Evolutionary conservation across 2,797 vertebrate species (phyloP).

Genomic region (Microctenopoma steveboyesi): DNA sequence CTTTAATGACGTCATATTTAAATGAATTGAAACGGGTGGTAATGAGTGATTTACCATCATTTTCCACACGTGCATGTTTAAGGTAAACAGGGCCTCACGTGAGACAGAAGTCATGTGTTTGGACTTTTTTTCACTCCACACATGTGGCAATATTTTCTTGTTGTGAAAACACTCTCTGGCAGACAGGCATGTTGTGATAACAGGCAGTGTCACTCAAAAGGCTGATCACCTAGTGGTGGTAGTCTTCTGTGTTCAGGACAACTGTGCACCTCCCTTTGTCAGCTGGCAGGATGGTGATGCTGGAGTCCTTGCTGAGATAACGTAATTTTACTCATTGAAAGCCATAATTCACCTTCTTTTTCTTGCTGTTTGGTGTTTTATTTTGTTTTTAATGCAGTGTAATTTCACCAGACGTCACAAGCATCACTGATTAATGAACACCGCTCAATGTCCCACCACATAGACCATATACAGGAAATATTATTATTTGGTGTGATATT

Average conservation of each 20-base stretch:
- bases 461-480: too few relatives aligned
- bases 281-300: too few relatives aligned
- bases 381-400: too few relatives aligned
- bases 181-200: slow-evolving; percentile 60
- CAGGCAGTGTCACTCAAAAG: background rate
- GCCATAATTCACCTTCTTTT: too few relatives aligned
- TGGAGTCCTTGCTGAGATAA: slow-evolving; percentile 51
- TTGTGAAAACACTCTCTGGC: slow-evolving; percentile 67
- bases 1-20: slow-evolving; percentile 23
- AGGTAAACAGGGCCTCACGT: slow-evolving; percentile 29
- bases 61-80: slow-evolving; percentile 31
- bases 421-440: too few relatives aligned
- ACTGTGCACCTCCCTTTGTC: too few relatives aligned
- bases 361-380: too few relatives aligned
- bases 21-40: slow-evolving; percentile 17
- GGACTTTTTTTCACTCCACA: slow-evolving; percentile 43
- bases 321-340: slow-evolving; percentile 14
- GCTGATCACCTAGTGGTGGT: too few relatives aligned
- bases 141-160: slow-evolving; percentile 56
- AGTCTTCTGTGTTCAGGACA: too few relatives aligned
- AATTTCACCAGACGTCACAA: too few relatives aligned
- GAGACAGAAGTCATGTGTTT: slow-evolving; percentile 57
- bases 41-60: slow-evolving; percentile 9
- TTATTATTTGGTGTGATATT: too few relatives aligned
- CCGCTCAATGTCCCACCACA: too few relatives aligned